phyloP scores from a whole-genome alignment of 2,888 invertebrate genomes.

The Drosophila dives region DNA sequence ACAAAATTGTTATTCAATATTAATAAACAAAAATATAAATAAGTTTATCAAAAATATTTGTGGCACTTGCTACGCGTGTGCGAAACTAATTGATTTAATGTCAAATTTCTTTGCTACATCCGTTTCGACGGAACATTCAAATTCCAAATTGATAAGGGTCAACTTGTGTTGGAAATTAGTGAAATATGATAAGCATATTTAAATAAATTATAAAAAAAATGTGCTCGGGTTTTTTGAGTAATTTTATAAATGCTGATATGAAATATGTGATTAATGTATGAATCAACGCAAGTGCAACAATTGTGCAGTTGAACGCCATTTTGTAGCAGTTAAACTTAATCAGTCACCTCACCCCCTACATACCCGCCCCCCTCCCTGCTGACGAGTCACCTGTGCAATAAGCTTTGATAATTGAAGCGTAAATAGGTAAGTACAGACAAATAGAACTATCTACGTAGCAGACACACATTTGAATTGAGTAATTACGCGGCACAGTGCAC shows the following conservation, averaged over 20 bases:
- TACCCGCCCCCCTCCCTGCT: too few species aligned
- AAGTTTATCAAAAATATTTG: not conserved
- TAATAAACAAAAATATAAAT: not conserved
- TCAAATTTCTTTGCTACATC: conserved; percentile 5
- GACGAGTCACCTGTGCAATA: conserved; percentile 32
- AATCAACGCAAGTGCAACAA: conserved; percentile 23
- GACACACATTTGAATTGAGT: conserved; percentile 57
- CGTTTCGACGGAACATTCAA: not conserved
- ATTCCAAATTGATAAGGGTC: conserved; percentile 9
- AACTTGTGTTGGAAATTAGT: not conserved
- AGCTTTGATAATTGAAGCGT: conserved; percentile 62
- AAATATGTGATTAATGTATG: conserved; percentile 10
- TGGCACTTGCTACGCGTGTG: conserved; percentile 25
- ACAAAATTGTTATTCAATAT: not conserved
- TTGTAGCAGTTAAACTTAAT: conserved; percentile 14
- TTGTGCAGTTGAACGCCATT: conserved; percentile 38
- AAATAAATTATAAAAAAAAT: not conserved
- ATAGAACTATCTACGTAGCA: conserved; percentile 46
- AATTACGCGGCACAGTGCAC: conserved; percentile 57
- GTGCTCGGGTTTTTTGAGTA: not conserved
- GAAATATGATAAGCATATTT: not conserved
- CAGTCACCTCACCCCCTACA: not conserved
- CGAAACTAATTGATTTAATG: conserved; percentile 16
- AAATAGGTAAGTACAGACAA: conserved; percentile 36
- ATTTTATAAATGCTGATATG: not conserved